Evolutionary conservation across 2,888 invertebrate genomes (phyloP).

Genomic region (Idaea straminata): DNA sequence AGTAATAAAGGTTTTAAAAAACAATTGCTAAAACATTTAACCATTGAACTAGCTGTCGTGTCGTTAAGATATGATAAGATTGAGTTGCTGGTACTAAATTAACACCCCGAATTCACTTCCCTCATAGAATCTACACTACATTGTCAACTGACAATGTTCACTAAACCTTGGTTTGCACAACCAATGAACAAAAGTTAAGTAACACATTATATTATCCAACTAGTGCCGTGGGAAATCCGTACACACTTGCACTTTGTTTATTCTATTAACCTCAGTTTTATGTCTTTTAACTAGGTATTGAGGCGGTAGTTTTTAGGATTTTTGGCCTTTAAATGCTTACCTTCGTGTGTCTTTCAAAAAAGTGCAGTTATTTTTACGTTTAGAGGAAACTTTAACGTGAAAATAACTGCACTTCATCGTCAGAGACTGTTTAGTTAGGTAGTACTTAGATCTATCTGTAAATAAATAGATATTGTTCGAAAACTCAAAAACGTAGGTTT

Average conservation of each 20-base stretch:
- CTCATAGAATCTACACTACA: not conserved
- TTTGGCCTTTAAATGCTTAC: slow-evolving; percentile 8
- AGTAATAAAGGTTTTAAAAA: no score
- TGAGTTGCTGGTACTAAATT: not conserved
- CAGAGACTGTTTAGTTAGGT: not conserved
- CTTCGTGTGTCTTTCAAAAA: not conserved
- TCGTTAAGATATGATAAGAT: no score
- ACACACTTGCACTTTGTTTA: slow-evolving; percentile 21
- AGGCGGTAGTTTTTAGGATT: not conserved
- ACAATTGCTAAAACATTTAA: no score
- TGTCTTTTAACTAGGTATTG: not conserved
- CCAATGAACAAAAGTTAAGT: slow-evolving; percentile 63
- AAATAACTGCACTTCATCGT: not conserved
- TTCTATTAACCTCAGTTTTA: slow-evolving; percentile 19
- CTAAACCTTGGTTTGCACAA: slow-evolving; percentile 68
- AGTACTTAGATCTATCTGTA: no score
- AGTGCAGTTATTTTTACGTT: not conserved
- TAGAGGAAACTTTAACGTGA: not conserved
- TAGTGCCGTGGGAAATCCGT: slow-evolving; percentile 58
- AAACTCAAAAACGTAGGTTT: no score
- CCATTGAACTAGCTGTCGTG: no score
- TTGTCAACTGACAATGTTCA: slow-evolving; percentile 43
- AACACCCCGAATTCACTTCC: not conserved
- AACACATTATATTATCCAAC: slow-evolving; percentile 73
- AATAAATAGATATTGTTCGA: no score